Conservation (phyloP, 2,113 vertebrate species). For the Rostratula benghalensis region DNA sequence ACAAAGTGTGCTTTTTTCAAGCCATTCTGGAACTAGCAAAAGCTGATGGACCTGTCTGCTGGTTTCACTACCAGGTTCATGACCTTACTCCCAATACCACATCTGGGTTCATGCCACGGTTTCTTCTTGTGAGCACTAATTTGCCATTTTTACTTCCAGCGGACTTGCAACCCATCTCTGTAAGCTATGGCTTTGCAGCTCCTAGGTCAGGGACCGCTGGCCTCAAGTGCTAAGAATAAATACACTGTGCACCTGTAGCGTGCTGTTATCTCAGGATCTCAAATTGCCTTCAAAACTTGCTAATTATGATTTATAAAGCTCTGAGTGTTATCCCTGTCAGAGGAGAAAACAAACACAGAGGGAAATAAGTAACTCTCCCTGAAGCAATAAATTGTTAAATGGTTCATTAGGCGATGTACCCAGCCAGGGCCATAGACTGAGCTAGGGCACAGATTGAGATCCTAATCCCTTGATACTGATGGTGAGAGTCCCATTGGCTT, state of each 20-base stretch:
- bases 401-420: not conserved
- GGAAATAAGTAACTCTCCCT: not conserved
- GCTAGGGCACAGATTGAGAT: not conserved
- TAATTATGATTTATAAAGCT: not conserved
- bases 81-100: not conserved
- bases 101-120: not conserved
- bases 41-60: not conserved
- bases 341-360: not conserved
- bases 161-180: not conserved
- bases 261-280: not conserved
- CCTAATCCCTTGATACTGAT: not conserved
- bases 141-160: not conserved
- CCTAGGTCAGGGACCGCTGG: not conserved
- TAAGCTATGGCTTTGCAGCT: not conserved
- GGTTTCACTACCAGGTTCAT: not conserved
- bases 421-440: not conserved
- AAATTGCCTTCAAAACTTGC: not conserved
- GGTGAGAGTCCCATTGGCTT: not conserved
- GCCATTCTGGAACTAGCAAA: not conserved
- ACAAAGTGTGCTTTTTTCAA: not conserved
- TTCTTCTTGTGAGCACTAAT: not conserved
- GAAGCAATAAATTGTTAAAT: not conserved
- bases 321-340: not conserved
- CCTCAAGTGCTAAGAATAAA: not conserved
- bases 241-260: accelerated